Conservation (phyloP, 1,140 invertebrate genomes). For the Zeugodacus cucurbitae region DNA sequence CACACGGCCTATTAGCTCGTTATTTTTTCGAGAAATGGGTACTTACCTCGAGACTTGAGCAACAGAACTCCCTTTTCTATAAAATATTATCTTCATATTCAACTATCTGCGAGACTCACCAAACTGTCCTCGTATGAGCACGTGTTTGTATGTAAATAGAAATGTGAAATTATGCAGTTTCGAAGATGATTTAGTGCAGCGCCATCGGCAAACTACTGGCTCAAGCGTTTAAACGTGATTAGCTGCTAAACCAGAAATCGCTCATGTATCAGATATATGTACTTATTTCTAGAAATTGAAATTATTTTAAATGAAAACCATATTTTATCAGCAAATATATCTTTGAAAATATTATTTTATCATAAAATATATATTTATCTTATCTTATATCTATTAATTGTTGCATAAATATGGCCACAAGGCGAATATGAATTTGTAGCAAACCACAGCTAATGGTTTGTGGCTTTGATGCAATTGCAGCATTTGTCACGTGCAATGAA, state of each 20-base stretch:
- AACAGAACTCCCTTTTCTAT: no score
- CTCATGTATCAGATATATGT: no score
- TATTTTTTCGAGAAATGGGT: no score
- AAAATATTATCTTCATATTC: no score
- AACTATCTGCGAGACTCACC: no score
- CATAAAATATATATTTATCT: background rate
- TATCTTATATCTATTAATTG: background rate
- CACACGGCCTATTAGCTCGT: no score
- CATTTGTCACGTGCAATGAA: background rate
- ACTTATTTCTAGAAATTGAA: no score
- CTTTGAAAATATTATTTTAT: no score
- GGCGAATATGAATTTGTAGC: background rate
- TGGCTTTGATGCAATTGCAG: background rate
- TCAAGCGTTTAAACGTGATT: conserved; percentile 34
- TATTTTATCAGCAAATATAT: no score
- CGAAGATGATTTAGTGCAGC: conserved; percentile 7
- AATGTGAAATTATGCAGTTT: conserved; percentile 30
- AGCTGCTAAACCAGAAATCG: conserved; percentile 14
- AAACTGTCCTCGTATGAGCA: background rate
- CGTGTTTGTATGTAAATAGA: background rate
- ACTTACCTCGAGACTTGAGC: no score
- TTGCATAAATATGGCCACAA: background rate
- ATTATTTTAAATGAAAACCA: no score
- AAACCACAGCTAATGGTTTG: background rate
- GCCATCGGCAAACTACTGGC: conserved; percentile 15